Conservation (phyloP, 2,113 vertebrate genomes). For the Hipposideros armiger region DNA sequence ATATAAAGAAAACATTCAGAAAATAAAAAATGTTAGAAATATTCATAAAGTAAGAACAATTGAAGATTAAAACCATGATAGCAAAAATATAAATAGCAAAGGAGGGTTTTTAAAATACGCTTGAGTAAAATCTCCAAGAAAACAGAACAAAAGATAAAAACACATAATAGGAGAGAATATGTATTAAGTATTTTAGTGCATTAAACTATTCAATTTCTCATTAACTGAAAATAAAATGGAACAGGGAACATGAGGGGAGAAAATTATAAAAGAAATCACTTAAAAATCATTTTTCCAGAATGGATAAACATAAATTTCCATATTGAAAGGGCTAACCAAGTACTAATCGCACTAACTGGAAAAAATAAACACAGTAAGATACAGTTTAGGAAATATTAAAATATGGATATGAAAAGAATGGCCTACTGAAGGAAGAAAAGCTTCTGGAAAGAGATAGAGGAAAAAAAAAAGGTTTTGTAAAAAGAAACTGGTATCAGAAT, state of each 20-base stretch:
- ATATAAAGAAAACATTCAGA: background rate
- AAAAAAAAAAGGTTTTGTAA: background rate
- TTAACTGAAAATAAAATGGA: background rate
- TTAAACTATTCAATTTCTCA: background rate
- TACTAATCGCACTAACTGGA: background rate
- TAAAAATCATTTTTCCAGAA: background rate
- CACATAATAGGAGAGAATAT: background rate
- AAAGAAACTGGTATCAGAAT: background rate
- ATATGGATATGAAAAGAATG: background rate
- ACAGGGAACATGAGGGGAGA: background rate
- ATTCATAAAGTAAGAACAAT: background rate
- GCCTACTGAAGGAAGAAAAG: background rate
- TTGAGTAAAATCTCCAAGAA: background rate
- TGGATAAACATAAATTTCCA: background rate
- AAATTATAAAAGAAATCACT: background rate
- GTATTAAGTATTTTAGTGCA: background rate
- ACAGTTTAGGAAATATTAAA: background rate
- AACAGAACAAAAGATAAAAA: background rate
- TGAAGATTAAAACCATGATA: background rate
- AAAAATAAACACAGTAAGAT: background rate
- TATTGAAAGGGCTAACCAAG: background rate
- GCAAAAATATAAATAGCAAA: background rate
- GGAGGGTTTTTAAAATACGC: background rate
- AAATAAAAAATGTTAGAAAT: slow-evolving; percentile 14
- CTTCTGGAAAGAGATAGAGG: background rate